Percentiles rank a stretch among this genome's conserved stretches.
These are phyloP conservation scores for Aurelia coerulea DNA, from an alignment of 30 jellyfish, hydroid and myxozoan species.

Conservation along the genomic window DNA sequence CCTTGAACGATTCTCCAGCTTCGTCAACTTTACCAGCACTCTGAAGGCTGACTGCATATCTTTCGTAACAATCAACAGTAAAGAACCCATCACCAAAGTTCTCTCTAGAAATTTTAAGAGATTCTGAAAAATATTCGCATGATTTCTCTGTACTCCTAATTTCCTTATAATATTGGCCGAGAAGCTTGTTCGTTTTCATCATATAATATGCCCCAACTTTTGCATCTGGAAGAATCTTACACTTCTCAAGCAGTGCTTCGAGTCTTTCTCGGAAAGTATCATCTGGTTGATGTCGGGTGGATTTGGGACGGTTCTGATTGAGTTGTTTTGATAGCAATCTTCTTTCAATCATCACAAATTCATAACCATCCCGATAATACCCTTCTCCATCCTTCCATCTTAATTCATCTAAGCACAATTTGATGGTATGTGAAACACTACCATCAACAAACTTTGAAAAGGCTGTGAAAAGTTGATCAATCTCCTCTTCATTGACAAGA, in stretches of 20 bases:
- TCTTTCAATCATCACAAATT: background rate
- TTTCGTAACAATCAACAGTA: background rate
- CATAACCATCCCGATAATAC: background rate
- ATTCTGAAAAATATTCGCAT: background rate
- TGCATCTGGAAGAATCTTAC: background rate
- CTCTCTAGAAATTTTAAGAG: background rate
- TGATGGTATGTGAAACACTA: background rate
- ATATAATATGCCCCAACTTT: background rate
- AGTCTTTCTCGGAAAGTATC: background rate
- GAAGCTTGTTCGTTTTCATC: background rate
- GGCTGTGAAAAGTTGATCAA: background rate
- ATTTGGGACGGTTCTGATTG: background rate
- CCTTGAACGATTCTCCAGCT: background rate
- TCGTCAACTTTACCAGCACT: background rate
- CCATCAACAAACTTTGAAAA: background rate
- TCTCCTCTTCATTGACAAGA: background rate
- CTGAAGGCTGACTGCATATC: background rate
- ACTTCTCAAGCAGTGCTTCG: background rate
- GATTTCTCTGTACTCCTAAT: background rate
- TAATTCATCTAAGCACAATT: background rate
- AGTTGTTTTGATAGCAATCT: background rate
- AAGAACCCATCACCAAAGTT: slow-evolving; percentile 4
- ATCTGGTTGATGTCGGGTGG: background rate
- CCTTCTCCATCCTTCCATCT: background rate
- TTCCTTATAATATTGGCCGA: background rate